Evolutionary conservation across 1,140 invertebrate species (phyloP), one percentile per base, ranked within the genome.

Genomic region (Zaprionus davidi): DNA sequence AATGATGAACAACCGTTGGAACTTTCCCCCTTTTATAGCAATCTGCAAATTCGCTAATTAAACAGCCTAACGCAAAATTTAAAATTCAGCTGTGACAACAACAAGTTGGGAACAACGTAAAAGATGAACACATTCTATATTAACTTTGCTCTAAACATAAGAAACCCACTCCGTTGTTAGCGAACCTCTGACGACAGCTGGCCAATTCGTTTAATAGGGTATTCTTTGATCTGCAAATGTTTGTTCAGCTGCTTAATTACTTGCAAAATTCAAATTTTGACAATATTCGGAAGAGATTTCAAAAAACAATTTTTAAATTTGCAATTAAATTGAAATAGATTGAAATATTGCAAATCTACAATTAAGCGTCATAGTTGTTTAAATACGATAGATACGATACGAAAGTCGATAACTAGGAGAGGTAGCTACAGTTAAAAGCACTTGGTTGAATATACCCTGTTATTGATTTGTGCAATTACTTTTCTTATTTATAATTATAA

Each of bases 11-110:
- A 13, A 17, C 20, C 5, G 11, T 7, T n/a, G 1, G 5, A 22
- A 36, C n/a, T 11, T 15, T 31, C 13, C 66, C 44, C 31, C 11
- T 59, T 59, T 34, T 68, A 58, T 68, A 68, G 55, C 13, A 51
- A 55, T 13, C 24, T 17, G 1, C 44, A 24, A 15, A 13, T 15
- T 15, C 17, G n/a, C 41, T 9, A 69, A 38, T 46, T 62, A 44
- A 36, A 28, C 20, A 9, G 15, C 41, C 17, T 11, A 59, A 26
- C 17, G 4, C 24, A 13, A 51, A 36, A 28, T 26, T 44, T n/a
- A n/a, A n/a, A 6, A 20, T 34, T 2, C 63, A 56, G 63, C 63
- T 66, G 63, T 56, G 1, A 17, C 5, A 66, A 66, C 49, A 63
- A 4, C 2, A 34, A 36, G 9, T 20, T n/a, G 11, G 3, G n/a